Percentiles rank a stretch among this genome's conserved stretches.
These are phyloP conservation scores for Pollimyrus isidori DNA, from an alignment of 2,113 vertebrate species.

Conservation along the genomic window DNA sequence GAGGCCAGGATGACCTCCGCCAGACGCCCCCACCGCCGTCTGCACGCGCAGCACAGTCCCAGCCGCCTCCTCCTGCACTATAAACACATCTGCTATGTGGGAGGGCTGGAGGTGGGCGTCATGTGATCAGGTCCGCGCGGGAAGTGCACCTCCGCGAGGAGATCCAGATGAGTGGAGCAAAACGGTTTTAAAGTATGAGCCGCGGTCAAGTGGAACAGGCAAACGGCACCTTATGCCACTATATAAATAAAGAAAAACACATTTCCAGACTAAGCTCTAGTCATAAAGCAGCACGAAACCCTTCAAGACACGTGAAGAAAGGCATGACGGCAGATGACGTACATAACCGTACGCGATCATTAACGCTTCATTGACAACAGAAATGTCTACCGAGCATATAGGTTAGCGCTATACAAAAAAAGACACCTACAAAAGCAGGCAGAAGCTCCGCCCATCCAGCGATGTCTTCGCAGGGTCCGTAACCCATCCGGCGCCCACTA, in stretches of 20 bases:
- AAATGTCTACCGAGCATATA: background rate
- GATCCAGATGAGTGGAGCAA: background rate
- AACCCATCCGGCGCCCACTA: slow-evolving; percentile 25
- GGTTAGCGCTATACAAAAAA: background rate
- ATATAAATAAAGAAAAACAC: background rate
- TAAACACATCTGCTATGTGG: slow-evolving; percentile 62
- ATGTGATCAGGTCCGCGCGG: slow-evolving; percentile 53
- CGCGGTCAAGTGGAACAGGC: background rate
- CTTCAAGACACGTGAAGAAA: background rate
- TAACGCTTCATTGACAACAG: background rate
- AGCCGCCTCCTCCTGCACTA: slow-evolving; percentile 38
- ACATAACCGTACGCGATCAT: background rate
- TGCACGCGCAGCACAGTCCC: background rate
- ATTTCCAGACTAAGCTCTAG: background rate
- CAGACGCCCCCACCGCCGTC: background rate
- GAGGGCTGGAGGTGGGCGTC: slow-evolving; percentile 57
- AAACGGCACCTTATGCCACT: background rate
- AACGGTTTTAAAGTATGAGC: too few species aligned
- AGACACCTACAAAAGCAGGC: background rate
- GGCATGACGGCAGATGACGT: background rate
- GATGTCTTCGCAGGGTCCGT: background rate
- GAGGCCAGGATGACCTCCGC: background rate
- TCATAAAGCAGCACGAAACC: background rate
- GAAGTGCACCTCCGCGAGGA: background rate
- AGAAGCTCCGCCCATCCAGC: background rate